Evolutionary conservation across 2,888 invertebrate genomes (phyloP), one percentile per base, ranked within the genome.

Genomic region (Noctua pronuba): DNA sequence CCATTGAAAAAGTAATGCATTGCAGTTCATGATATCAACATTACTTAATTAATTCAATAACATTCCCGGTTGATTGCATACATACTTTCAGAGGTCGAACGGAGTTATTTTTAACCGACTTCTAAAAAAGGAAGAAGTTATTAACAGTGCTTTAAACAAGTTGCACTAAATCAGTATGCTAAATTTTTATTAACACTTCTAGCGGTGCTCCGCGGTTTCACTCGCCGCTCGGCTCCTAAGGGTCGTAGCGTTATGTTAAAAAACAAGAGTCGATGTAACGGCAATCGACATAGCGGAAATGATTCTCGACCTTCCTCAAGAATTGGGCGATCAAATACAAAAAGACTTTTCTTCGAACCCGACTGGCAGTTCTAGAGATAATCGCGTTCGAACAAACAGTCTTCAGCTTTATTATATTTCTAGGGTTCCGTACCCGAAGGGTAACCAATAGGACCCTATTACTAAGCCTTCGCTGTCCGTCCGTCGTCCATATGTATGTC

Each of bases 1-100:
- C 46, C 52, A 73, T 71, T 52, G 41, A 52, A 74, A 78, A 83
- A 35, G 31, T 62, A 41, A 70, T 69, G 65, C 65, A 38, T 72
- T 84, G 74, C 71, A 72, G 41, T 80, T 70, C 49, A 52, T 75
- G 66, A 67, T 68, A 75, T 46, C 28, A 60, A 44, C 64, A 38
- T 60, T 60, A 8, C 16, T 64, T 65, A 58, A 69, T 78, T 75
- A 73, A 74, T 62, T 69, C 28, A 66, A 64, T 73, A 52, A 64
- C 46, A 79, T 73, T 28, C 16, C 28, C 28, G 67, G 21, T 73
- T 76, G 52, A 71, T 73, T 76, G 64, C 64, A 73, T 49, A 44
- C 52, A 35, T 35, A 49, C 41, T 35, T 62, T 67, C 28, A 55
- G 75, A 77, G 76, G 60, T 77, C 71, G 55, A 24, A 18, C 16